Evolutionary conservation across 2,797 vertebrate genomes (phyloP).

Genomic region (Margarornis squamiger): DNA sequence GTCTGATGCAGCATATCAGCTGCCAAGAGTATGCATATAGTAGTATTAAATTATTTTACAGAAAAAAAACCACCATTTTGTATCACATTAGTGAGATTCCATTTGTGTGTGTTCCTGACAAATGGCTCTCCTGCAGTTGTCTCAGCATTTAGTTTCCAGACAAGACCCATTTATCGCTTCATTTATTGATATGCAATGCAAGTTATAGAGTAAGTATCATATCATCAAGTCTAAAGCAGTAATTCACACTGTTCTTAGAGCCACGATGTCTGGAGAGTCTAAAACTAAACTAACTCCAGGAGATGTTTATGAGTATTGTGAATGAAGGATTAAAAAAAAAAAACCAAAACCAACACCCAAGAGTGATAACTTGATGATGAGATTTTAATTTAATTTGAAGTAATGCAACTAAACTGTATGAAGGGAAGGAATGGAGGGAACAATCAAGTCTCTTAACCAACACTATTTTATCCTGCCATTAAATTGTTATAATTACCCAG

Average conservation of each 20-base stretch:
- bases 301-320: slow-evolving; percentile 8
- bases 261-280: neutral
- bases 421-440: slow-evolving; percentile 35
- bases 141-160: slow-evolving; percentile 34
- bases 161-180: slow-evolving; percentile 32
- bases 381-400: slow-evolving; percentile 68
- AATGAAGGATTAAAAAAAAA: neutral
- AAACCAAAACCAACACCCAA: neutral
- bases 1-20: neutral
- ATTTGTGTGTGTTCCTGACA: slow-evolving; percentile 18
- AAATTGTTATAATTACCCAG: slow-evolving; percentile 74
- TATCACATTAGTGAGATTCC: neutral
- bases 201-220: slow-evolving; percentile 9
- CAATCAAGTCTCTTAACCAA: slow-evolving; percentile 63
- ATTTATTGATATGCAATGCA: slow-evolving; percentile 50
- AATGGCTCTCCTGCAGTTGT: slow-evolving; percentile 9
- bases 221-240: slow-evolving; percentile 14
- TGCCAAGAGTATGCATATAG: neutral
- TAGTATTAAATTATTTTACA: neutral
- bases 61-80: neutral
- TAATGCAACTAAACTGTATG: slow-evolving; percentile 44
- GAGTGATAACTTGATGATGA: slow-evolving; percentile 20
- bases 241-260: neutral
- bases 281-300: slow-evolving; percentile 16
- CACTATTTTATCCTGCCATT: slow-evolving; percentile 62